A percentile compares a stretch with the other conserved stretches of the same genome.
These are phyloP conservation scores for Leuciscus waleckii DNA, from an alignment of 2,797 vertebrate species.

Conservation along the genomic window DNA sequence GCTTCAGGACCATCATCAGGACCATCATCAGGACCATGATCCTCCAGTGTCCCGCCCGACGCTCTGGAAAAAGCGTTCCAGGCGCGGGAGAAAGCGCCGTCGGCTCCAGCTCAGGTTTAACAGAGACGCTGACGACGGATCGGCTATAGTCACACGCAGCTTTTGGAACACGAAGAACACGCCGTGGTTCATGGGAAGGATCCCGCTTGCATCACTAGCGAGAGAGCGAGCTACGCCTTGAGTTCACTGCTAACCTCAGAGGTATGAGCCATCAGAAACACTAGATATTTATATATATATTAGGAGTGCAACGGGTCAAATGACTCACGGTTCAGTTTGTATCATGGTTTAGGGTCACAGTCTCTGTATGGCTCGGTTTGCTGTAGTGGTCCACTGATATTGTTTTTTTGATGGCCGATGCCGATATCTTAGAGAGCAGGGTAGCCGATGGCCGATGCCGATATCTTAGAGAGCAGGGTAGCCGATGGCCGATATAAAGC, in stretches of 20 bases:
- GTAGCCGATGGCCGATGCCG: no score
- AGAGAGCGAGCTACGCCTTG: conserved; percentile 85
- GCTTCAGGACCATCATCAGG: not conserved
- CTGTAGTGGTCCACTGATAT: no score
- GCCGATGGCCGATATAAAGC: no score
- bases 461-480: no score
- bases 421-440: no score
- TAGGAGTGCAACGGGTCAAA: no score
- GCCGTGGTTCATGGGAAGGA: conserved; percentile 81
- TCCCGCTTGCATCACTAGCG: conserved; percentile 83
- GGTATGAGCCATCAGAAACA: conserved; percentile 71
- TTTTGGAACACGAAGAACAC: conserved; percentile 79
- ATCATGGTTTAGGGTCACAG: no score
- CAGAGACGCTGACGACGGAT: not conserved
- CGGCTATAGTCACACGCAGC: conserved; percentile 67
- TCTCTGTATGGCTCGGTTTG: no score
- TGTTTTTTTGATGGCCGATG: no score
- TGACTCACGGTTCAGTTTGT: no score
- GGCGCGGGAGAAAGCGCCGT: not conserved
- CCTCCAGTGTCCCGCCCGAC: not conserved
- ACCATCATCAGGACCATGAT: no score
- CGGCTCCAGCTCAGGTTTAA: conserved; percentile 72
- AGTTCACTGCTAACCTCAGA: conserved; percentile 85
- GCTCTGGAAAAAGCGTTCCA: not conserved
- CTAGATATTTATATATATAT: no score